These are phyloP conservation scores for Exaiptasia diaphana DNA, from an alignment of 64 coral and sea anemone species.

Conservation along the genomic window DNA sequence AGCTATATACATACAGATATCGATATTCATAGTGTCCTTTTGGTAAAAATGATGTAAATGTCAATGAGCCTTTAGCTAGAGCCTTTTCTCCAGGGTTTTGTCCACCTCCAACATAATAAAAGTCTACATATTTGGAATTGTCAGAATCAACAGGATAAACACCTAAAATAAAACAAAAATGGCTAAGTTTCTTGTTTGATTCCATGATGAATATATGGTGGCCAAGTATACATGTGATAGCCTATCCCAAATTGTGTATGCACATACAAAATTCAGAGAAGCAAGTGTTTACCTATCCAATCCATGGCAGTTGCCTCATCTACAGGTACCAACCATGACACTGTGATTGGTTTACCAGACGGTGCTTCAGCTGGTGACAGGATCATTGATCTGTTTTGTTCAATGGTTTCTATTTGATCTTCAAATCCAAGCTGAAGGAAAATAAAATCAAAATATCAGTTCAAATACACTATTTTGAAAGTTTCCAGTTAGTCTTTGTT, in stretches of 20 bases:
- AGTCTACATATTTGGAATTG: constrained; percentile 81
- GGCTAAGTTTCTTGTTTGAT: no score
- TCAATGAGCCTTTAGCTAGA: constrained; percentile 55
- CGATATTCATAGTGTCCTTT: constrained; percentile 87
- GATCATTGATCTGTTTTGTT: constrained; percentile 64
- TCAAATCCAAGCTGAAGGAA: constrained; percentile 44
- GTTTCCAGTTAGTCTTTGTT: not conserved
- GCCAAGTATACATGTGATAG: no score
- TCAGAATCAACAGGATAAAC: constrained; percentile 68
- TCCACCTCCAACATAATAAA: constrained; percentile 74
- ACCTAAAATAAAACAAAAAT: constrained; percentile 18
- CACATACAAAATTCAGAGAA: not conserved
- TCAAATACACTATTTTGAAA: not conserved
- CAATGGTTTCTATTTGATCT: constrained; percentile 51
- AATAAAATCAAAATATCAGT: not conserved
- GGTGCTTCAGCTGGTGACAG: constrained; percentile 33
- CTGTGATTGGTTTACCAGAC: constrained; percentile 57
- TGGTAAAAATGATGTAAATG: constrained; percentile 70
- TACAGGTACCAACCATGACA: constrained; percentile 76
- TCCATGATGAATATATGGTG: no score
- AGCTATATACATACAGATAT: constrained; percentile 92
- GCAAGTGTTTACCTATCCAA: constrained; percentile 72
- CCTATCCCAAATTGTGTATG: not conserved
- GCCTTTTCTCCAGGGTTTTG: constrained; percentile 72
- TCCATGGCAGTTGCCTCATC: constrained; percentile 85